A percentile compares a stretch with the other conserved stretches of the same genome.
Evolutionary conservation across 2,113 vertebrate genomes (phyloP).

Genomic region (Camelus bactrianus): DNA sequence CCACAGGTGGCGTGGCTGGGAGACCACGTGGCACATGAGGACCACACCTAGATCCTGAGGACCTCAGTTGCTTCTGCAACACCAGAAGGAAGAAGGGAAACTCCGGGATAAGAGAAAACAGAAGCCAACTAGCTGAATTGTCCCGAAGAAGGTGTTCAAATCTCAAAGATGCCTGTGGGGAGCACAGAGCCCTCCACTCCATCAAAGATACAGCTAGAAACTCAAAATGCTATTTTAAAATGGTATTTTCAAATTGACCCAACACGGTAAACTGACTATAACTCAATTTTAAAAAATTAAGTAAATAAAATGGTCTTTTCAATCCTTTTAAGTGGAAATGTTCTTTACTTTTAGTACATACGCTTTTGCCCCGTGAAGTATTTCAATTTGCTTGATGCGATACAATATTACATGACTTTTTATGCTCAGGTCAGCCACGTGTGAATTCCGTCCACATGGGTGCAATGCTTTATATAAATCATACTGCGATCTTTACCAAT

Average conservation of each 20-base stretch:
- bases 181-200: accelerated
- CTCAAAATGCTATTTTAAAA: neutral
- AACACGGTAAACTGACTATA: too few species aligned
- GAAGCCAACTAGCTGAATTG: neutral
- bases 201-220: neutral
- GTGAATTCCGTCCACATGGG: neutral
- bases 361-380: neutral
- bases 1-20: neutral
- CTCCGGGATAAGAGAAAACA: too few species aligned
- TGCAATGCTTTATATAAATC: neutral
- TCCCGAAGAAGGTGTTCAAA: neutral
- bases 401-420: neutral
- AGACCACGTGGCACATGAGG: accelerated
- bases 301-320: neutral
- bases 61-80: neutral
- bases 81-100: neutral
- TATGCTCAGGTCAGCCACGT: neutral
- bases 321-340: neutral
- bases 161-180: accelerated
- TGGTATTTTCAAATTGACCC: too few species aligned
- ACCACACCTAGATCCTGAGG: neutral
- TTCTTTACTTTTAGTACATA: neutral
- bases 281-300: too few species aligned
- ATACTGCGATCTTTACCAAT: neutral
- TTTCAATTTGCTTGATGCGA: neutral